Conservation (phyloP, 2,888 invertebrate species). For the Dicycla oo region DNA sequence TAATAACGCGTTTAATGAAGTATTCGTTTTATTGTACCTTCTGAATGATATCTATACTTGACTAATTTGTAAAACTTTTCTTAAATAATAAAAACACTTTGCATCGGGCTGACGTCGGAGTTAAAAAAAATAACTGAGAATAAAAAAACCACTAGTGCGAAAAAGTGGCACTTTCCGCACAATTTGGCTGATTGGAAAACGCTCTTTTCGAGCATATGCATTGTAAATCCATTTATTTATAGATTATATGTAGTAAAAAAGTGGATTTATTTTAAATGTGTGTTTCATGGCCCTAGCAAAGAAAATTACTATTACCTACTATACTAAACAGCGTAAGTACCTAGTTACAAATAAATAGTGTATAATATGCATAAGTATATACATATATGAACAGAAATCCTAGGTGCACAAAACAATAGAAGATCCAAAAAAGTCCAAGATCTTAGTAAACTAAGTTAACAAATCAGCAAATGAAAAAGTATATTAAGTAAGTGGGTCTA, state of each 20-base stretch:
- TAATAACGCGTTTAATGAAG: no score
- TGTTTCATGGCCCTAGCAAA: background rate
- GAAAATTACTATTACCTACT: background rate
- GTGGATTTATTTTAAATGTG: background rate
- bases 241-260: background rate
- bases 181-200: no score
- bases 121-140: no score
- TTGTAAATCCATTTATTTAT: conserved; percentile 39
- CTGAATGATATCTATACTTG: no score
- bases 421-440: background rate
- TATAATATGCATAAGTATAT: background rate
- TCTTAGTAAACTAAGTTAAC: background rate
- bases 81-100: no score
- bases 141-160: no score
- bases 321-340: background rate
- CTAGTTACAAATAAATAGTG: background rate
- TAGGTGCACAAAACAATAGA: background rate
- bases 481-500: background rate
- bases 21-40: no score
- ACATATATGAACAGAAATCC: background rate
- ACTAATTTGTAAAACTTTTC: no score
- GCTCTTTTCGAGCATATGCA: no score
- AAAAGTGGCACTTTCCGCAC: no score
- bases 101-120: no score
- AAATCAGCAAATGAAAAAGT: conserved; percentile 17